A percentile compares a stretch with the other conserved stretches of the same genome.
These are phyloP conservation scores for Chydorus sphaericus DNA, from an alignment of 2,888 invertebrate species.

Conservation along the genomic window DNA sequence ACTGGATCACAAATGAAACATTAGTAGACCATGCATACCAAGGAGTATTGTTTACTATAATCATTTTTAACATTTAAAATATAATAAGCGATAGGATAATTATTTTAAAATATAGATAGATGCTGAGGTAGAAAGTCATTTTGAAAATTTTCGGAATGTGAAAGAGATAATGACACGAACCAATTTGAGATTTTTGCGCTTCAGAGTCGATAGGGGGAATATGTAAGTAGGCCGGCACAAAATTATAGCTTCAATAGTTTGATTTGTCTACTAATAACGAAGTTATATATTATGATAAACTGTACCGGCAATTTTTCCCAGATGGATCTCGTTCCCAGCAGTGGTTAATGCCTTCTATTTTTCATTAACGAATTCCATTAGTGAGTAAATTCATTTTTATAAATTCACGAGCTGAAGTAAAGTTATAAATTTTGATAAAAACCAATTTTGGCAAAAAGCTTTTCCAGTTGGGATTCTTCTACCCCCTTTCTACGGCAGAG, in stretches of 20 bases:
- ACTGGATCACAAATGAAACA: slow-evolving; percentile 24
- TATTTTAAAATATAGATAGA: too few species aligned
- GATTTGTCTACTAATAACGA: not conserved
- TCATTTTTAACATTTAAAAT: too few species aligned
- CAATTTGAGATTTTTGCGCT: not conserved
- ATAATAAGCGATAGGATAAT: too few species aligned
- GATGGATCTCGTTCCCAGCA: slow-evolving; percentile 26
- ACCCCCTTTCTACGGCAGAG: slow-evolving; percentile 76
- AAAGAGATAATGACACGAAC: not conserved
- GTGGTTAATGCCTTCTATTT: slow-evolving; percentile 41
- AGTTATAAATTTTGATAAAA: slow-evolving; percentile 1
- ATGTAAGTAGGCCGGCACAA: not conserved
- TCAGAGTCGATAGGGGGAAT: slow-evolving; percentile 11
- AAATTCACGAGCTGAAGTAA: not conserved
- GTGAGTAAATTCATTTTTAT: slow-evolving; percentile 18
- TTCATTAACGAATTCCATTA: slow-evolving; percentile 28
- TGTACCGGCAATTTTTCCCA: too few species aligned
- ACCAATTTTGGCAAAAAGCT: too few species aligned
- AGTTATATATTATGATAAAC: not conserved
- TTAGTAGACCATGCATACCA: slow-evolving; percentile 54
- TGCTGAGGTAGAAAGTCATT: not conserved
- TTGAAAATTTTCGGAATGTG: slow-evolving; percentile 1
- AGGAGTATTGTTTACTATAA: slow-evolving; percentile 36
- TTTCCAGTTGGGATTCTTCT: slow-evolving; percentile 88
- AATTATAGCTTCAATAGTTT: not conserved